These are phyloP conservation scores for Galleria mellonella DNA, from an alignment of 1,140 invertebrate genomes.

Conservation along the genomic window DNA sequence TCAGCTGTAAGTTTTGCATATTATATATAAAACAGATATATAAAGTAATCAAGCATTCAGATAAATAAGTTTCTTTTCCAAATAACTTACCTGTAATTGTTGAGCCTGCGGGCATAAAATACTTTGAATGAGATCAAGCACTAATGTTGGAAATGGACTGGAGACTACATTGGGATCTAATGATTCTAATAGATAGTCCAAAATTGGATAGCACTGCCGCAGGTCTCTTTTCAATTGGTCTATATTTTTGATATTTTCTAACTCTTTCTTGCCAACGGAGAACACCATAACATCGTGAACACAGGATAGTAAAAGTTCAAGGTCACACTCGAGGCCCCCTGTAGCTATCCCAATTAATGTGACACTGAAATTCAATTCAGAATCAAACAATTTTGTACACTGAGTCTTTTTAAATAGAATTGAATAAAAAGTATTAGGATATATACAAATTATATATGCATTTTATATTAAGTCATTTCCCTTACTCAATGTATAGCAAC, in stretches of 20 bases:
- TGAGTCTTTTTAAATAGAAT: too few species aligned
- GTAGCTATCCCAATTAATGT: constrained; percentile 80
- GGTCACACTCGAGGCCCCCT: constrained; percentile 77
- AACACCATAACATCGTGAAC: constrained; percentile 86
- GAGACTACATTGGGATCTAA: constrained; percentile 78
- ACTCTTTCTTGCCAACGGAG: constrained; percentile 84
- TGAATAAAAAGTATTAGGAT: too few species aligned
- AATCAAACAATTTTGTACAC: too few species aligned
- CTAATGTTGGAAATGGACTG: constrained; percentile 75
- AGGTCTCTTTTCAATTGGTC: constrained; percentile 87
- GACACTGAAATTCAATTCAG: constrained; percentile 71
- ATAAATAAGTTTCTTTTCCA: too few species aligned
- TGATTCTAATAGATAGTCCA: constrained; percentile 84
- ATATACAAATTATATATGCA: too few species aligned
- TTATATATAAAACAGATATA: too few species aligned
- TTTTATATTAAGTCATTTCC: too few species aligned
- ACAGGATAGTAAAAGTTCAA: constrained; percentile 80
- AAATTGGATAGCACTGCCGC: constrained; percentile 81
- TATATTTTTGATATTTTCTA: constrained; percentile 83
- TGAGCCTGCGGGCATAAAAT: constrained; percentile 82
- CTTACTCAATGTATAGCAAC: too few species aligned
- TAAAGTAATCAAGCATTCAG: too few species aligned
- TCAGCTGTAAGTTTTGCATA: too few species aligned
- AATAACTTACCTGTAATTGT: constrained; percentile 79
- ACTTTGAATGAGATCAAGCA: constrained; percentile 78